These are phyloP conservation scores for Uropsilus gracilis DNA, from an alignment of 2,113 vertebrate species.

Conservation along the genomic window DNA sequence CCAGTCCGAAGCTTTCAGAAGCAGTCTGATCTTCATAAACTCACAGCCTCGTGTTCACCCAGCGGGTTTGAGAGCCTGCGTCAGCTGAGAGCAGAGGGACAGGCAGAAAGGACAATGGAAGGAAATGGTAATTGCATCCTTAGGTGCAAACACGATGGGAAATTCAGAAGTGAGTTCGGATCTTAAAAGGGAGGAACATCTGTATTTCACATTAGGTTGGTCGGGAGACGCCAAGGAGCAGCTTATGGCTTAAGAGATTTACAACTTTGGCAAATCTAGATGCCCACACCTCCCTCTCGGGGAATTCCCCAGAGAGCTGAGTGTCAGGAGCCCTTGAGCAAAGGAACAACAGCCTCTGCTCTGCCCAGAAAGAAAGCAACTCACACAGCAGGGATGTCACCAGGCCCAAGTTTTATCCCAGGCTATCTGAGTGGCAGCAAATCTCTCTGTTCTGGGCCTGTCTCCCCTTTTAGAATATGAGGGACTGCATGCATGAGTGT, in stretches of 20 bases:
- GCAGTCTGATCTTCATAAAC: slow-evolving; percentile 61
- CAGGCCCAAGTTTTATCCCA: not conserved
- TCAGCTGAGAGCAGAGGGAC: slow-evolving; percentile 85
- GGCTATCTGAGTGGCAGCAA: fast-evolving
- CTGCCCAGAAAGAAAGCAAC: not conserved
- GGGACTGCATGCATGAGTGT: not conserved
- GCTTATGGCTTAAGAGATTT: slow-evolving; percentile 63
- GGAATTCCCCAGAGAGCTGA: slow-evolving; percentile 24
- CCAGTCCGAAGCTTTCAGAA: slow-evolving; percentile 76
- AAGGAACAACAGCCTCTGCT: not conserved
- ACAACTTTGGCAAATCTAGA: slow-evolving; percentile 44
- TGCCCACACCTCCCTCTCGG: not conserved
- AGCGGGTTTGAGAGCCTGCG: slow-evolving; percentile 81
- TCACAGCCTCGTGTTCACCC: slow-evolving; percentile 72
- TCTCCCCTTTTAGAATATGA: not conserved
- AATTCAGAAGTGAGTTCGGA: slow-evolving; percentile 63
- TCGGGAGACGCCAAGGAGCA: slow-evolving; percentile 65
- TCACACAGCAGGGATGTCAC: fast-evolving
- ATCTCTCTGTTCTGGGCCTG: not conserved
- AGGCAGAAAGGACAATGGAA: slow-evolving; percentile 84
- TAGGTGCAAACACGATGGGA: slow-evolving; percentile 87
- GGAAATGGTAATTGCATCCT: slow-evolving; percentile 88
- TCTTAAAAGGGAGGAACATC: slow-evolving; percentile 82
- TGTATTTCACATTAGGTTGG: slow-evolving; percentile 83
- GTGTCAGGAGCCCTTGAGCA: not conserved